Percentiles rank a stretch among this genome's conserved stretches.
Conservation (phyloP, 2,797 vertebrate genomes). For the Etheostoma perlongum region DNA sequence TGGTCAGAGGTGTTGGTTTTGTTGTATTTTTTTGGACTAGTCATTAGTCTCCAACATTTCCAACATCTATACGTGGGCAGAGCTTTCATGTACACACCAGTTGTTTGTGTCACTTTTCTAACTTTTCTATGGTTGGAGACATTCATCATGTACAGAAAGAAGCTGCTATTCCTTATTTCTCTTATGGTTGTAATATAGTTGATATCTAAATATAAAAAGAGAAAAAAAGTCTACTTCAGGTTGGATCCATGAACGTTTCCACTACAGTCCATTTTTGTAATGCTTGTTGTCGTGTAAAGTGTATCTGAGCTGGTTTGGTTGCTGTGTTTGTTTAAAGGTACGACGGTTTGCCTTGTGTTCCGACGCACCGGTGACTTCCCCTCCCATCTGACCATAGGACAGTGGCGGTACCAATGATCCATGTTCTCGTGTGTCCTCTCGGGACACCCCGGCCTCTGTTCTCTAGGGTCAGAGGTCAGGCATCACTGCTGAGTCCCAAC, state of each 20-base stretch:
- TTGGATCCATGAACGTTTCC: constrained; percentile 87
- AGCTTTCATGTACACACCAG: constrained; percentile 91
- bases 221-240: constrained; percentile 88
- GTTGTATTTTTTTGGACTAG: constrained; percentile 80
- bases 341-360: constrained; percentile 78
- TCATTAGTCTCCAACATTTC: constrained; percentile 72
- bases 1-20: constrained; percentile 37
- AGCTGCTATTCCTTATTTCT: constrained; percentile 98
- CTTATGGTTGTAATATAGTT: constrained; percentile 97
- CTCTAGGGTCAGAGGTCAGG: constrained; percentile 49
- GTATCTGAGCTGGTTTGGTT: constrained; percentile 73
- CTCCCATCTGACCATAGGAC: constrained; percentile 51
- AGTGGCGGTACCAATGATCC: constrained; percentile 9
- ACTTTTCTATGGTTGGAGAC: constrained; percentile 97
- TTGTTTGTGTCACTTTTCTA: constrained; percentile 96
- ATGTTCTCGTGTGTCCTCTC: constrained; percentile 39
- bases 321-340: constrained; percentile 76
- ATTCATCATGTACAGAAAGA: constrained; percentile 97
- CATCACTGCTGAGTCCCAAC: constrained; percentile 68
- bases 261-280: constrained; percentile 83
- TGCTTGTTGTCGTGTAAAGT: constrained; percentile 85
- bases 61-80: constrained; percentile 82
- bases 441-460: constrained; percentile 51
- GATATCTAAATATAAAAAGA: constrained; percentile 83
- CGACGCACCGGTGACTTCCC: constrained; percentile 66